Percentiles rank a stretch among this genome's conserved stretches.
phyloP scores from a whole-genome alignment of 1,140 invertebrate genomes.

The Philotrypesis tridentata region DNA sequence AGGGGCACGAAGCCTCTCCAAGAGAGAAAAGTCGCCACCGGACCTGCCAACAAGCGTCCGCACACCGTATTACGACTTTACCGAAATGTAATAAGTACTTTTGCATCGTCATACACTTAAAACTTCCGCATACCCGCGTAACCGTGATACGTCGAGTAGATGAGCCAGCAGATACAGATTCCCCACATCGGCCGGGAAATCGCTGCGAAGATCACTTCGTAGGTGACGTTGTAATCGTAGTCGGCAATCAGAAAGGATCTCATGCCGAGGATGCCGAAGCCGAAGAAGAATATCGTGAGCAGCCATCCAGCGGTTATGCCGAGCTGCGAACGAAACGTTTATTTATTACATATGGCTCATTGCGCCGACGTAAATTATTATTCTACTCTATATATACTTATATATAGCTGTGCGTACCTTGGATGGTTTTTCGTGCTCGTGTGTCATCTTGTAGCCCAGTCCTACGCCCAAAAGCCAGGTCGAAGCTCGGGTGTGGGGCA shows the following conservation, averaged over 20 bases:
- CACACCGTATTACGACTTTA: too few relatives aligned
- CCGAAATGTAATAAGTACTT: too few relatives aligned
- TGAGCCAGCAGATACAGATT: constrained; percentile 6
- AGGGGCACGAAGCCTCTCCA: too few relatives aligned
- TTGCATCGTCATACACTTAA: too few relatives aligned
- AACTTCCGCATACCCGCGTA: neutral
- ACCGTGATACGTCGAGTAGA: neutral
- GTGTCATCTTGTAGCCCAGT: constrained; percentile 48
- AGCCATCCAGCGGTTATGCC: neutral
- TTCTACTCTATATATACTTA: constrained; percentile 1
- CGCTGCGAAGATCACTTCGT: neutral
- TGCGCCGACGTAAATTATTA: neutral
- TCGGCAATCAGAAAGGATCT: neutral
- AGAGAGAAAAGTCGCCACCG: too few relatives aligned
- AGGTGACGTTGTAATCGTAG: neutral
- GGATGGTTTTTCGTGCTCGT: constrained; percentile 35
- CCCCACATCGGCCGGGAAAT: neutral
- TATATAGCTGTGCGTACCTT: neutral
- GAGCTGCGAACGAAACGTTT: neutral
- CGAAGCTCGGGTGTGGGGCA: constrained; percentile 37
- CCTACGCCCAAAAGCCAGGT: constrained; percentile 52
- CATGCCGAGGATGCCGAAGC: neutral
- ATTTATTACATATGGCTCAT: too few relatives aligned
- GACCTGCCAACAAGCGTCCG: too few relatives aligned
- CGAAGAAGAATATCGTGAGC: neutral